Base-by-base conservation (phyloP, 2,888 invertebrate species). In the Pegoplata infirma region DNA sequence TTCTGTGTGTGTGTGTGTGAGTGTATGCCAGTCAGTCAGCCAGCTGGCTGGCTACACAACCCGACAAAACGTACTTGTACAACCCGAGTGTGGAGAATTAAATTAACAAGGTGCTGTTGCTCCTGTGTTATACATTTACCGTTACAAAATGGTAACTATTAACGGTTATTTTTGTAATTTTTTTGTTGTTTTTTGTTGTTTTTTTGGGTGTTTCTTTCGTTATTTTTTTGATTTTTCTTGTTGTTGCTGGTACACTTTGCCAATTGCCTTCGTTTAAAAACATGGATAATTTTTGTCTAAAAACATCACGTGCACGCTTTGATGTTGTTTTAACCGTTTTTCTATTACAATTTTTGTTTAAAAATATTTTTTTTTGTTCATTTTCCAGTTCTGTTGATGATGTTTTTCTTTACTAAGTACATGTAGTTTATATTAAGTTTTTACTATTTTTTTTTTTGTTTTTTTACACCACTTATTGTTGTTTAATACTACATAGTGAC, bases 71-170 rank as follows among this genome's bases (percentile, higher is more conserved):
- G 75, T 53, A n/a, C n/a, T n/a, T n/a, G n/a, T n/a, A 44, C 21
- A 28, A 32, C 40, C 40, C 47, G 25, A 72, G 44, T 51, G 72
- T 64, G 14, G 53, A 59, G 68, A 68, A 68, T 73, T 78, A 67
- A 71, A 68, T 76, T 81, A 68, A 77, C 80, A 75, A 80, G 76
- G 64, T 69, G 69, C 40, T 40, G 68, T 32, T 82, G 83, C 56
- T 46, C 28, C 44, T 83, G 83, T 83, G 81, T 76, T 82, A 75
- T 76, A 83, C 84, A 85, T 86, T 87, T 87, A 86, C 85, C 83
- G 85, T 82, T 86, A 84, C 84, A 84, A 84, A 87, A 86, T 86
- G 86, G 82, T 82, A 83, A 53, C 79, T 76, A 82, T 82, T 80
- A 82, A 73, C 68, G 72, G 67, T 67, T 73, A 0, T 40, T 40